Evolutionary conservation across 2,113 vertebrate species (phyloP).

Genomic region (Eubucco bourcierii): DNA sequence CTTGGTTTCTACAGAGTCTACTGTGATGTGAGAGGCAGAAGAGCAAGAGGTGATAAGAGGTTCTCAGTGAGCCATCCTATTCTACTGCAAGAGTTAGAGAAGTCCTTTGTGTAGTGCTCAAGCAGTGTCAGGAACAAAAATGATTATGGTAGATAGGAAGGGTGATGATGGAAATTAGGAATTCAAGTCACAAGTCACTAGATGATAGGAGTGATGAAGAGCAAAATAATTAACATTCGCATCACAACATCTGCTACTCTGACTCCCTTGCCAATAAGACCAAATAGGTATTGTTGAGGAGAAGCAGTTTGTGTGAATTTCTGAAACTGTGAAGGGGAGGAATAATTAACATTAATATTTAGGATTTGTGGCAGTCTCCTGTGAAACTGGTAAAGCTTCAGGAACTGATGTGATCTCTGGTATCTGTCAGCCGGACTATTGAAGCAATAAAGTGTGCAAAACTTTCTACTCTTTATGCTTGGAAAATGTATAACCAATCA

Average conservation of each 20-base stretch:
- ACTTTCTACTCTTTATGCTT: neutral
- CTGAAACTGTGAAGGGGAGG: neutral
- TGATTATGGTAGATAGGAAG: neutral
- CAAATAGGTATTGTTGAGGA: neutral
- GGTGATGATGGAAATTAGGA: neutral
- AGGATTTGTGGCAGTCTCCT: neutral
- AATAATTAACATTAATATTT: neutral
- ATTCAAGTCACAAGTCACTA: neutral
- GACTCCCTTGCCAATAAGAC: neutral
- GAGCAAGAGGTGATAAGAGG: neutral
- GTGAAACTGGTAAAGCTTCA: neutral
- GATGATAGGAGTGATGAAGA: neutral
- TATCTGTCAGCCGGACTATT: neutral
- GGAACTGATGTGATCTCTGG: neutral
- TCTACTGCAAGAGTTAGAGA: neutral
- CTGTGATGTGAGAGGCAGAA: neutral
- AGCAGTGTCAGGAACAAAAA: neutral
- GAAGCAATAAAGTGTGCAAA: neutral
- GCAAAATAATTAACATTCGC: neutral
- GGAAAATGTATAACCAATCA: neutral
- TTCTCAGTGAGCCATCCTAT: neutral
- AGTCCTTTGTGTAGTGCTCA: neutral
- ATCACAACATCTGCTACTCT: neutral
- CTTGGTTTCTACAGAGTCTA: neutral
- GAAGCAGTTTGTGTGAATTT: neutral